These are phyloP conservation scores for Macroglossus sobrinus DNA, from an alignment of 2,113 vertebrate genomes.

Conservation along the genomic window DNA sequence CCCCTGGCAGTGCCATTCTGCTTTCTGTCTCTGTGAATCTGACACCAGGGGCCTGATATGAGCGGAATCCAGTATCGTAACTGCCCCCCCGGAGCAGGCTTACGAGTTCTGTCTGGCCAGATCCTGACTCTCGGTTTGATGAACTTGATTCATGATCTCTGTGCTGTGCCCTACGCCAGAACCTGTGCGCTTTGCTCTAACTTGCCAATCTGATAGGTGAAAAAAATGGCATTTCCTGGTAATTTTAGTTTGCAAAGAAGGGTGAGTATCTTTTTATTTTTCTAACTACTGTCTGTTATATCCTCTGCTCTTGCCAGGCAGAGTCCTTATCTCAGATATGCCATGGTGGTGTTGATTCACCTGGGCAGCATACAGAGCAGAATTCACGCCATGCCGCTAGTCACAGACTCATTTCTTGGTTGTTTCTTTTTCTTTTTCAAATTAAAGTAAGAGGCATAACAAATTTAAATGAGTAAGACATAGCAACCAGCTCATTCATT, in stretches of 20 bases:
- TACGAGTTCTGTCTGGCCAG: background rate
- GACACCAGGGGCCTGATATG: too few species aligned
- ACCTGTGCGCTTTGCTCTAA: background rate
- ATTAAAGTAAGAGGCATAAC: background rate
- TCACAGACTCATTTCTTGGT: background rate
- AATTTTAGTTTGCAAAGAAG: background rate
- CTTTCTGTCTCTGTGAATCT: too few species aligned
- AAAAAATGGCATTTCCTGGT: background rate
- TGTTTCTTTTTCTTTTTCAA: background rate
- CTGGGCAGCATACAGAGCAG: background rate
- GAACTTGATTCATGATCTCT: background rate
- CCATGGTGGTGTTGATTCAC: background rate
- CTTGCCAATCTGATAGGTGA: background rate
- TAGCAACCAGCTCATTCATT: background rate
- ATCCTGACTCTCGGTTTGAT: background rate
- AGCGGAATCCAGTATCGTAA: accelerated
- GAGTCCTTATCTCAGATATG: background rate
- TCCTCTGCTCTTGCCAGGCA: background rate
- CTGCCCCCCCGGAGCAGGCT: background rate
- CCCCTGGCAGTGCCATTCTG: too few species aligned
- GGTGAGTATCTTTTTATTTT: background rate
- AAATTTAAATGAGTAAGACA: background rate
- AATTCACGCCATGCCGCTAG: accelerated
- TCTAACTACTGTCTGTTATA: background rate
- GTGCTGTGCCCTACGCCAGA: background rate